Conservation (phyloP, 92 coral and sea anemone genomes). For the Porites cylindrica region DNA sequence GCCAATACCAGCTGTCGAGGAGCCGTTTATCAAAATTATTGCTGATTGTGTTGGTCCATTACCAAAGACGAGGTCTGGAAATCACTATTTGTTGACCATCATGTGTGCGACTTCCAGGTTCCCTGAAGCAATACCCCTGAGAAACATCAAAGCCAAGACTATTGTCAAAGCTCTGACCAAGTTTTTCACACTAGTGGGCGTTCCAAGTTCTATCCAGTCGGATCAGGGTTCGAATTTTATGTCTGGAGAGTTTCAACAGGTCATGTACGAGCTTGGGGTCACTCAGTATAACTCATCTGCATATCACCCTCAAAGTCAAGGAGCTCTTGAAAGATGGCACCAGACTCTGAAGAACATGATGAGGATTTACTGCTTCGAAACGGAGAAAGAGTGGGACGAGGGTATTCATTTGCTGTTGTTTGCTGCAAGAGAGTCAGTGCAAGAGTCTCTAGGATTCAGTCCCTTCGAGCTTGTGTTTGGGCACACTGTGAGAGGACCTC, state of each 20-base stretch:
- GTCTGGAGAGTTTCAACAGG: slow-evolving; percentile 74
- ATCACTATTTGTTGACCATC: slow-evolving; percentile 26
- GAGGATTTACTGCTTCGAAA: slow-evolving; percentile 45
- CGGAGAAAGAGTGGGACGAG: slow-evolving; percentile 62
- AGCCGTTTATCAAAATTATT: slow-evolving; percentile 61
- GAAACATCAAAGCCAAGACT: too few species aligned
- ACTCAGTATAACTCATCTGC: slow-evolving; percentile 50
- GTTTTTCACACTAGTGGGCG: slow-evolving; percentile 31
- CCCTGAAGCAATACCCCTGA: background rate
- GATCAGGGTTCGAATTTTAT: slow-evolving; percentile 25
- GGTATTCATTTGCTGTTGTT: slow-evolving; percentile 10
- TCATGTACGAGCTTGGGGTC: slow-evolving; percentile 70
- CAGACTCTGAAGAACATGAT: slow-evolving; percentile 64
- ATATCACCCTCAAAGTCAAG: slow-evolving; percentile 74
- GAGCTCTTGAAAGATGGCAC: slow-evolving; percentile 58
- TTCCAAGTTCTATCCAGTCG: slow-evolving; percentile 71
- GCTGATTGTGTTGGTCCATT: slow-evolving; percentile 47
- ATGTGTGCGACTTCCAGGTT: slow-evolving; percentile 51
- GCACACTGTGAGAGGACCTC: slow-evolving; percentile 64
- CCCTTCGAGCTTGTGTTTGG: slow-evolving; percentile 75
- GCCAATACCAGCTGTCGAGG: slow-evolving; percentile 64
- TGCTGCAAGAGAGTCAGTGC: slow-evolving; percentile 51
- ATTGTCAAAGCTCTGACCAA: too few species aligned
- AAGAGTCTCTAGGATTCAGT: slow-evolving; percentile 70
- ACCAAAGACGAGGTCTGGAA: background rate